phyloP scores from a whole-genome alignment of 2,797 vertebrate species.

The Pangasius sanitwongsei region DNA sequence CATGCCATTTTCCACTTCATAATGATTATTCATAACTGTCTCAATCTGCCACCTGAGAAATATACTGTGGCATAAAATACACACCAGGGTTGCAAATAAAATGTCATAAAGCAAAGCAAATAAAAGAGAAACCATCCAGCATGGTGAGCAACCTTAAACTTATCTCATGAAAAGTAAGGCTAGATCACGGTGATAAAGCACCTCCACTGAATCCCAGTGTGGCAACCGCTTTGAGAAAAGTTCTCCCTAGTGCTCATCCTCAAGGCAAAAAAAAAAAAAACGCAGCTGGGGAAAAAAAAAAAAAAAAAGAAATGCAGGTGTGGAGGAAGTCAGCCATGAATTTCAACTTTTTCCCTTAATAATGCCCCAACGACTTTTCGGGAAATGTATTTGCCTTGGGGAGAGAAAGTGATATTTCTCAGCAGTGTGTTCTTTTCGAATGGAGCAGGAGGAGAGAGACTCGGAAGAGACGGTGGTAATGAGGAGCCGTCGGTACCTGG shows the following conservation, averaged over 20 bases:
- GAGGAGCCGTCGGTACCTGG: conserved; percentile 52
- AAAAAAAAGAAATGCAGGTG: conserved; percentile 35
- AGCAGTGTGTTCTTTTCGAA: conserved; percentile 41
- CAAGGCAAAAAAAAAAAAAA: conserved; percentile 22
- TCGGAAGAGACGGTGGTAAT: conserved; percentile 47
- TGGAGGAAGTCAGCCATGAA: conserved; percentile 37
- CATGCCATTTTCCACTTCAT: neutral
- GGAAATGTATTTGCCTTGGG: conserved; percentile 54
- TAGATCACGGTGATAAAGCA: conserved; percentile 26
- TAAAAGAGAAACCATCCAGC: neutral
- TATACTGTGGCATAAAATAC: neutral
- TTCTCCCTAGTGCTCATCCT: conserved; percentile 14
- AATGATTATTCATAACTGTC: conserved; percentile 1
- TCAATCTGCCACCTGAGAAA: neutral
- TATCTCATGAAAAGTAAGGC: neutral
- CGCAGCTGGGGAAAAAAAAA: conserved; percentile 15
- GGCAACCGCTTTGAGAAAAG: conserved; percentile 27
- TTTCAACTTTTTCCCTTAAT: conserved; percentile 48
- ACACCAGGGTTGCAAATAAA: neutral
- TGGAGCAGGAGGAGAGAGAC: conserved; percentile 16
- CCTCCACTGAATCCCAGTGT: conserved; percentile 12
- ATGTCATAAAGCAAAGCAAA: conserved; percentile 11
- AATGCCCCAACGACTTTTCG: conserved; percentile 45
- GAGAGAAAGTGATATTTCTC: conserved; percentile 52
- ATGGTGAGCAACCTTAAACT: neutral